Conservation (phyloP, 2,888 invertebrate species). For the Oscheius myriophilus region DNA sequence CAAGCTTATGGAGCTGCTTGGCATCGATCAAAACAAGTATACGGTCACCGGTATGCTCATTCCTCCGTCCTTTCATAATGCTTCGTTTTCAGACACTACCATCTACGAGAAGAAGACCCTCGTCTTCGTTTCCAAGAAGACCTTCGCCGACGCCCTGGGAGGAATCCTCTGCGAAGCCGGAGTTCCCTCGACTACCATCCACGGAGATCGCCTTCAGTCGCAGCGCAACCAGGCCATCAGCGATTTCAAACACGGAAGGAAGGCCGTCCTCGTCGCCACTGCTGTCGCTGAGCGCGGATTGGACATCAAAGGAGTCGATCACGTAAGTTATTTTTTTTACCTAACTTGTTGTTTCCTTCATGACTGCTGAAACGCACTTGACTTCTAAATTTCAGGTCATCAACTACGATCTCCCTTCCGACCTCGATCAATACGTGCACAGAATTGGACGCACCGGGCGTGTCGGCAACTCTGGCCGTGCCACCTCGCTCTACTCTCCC, state of each 20-base stretch:
- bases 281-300: constrained; percentile 89
- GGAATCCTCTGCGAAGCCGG: constrained; percentile 82
- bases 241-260: constrained; percentile 16
- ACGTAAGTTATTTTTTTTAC: constrained; percentile 70
- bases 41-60: constrained; percentile 31
- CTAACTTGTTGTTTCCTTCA: constrained; percentile 77
- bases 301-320: constrained; percentile 72
- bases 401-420: constrained; percentile 73
- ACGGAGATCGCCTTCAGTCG: constrained; percentile 76
- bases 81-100: constrained; percentile 33
- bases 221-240: constrained; percentile 84
- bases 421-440: constrained; percentile 74
- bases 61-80: neutral
- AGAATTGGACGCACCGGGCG: constrained; percentile 72
- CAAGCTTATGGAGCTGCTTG: constrained; percentile 78
- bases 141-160: constrained; percentile 89
- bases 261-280: constrained; percentile 82
- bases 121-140: constrained; percentile 90
- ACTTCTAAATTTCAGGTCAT: constrained; percentile 76
- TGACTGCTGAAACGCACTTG: constrained; percentile 2
- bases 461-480: constrained; percentile 73
- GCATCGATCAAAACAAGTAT: constrained; percentile 55
- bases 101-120: constrained; percentile 72
- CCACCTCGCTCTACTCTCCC: constrained; percentile 77
- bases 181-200: constrained; percentile 77